A percentile compares a stretch with the other conserved stretches of the same genome.
phyloP scores from a whole-genome alignment of 1,140 invertebrate species.

The Agrypnia vestita region DNA sequence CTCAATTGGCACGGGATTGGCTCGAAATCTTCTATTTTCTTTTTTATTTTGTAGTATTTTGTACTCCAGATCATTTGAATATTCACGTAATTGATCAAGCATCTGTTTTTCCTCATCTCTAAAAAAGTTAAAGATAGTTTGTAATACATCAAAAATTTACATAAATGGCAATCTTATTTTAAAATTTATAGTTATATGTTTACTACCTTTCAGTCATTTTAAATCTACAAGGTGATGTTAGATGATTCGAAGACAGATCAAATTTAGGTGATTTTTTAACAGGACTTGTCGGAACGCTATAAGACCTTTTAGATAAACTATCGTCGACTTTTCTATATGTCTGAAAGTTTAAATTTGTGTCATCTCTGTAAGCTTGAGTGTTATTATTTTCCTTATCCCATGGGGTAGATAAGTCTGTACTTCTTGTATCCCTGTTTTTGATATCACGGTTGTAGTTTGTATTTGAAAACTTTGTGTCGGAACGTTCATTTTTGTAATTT shows the following conservation, averaged over 20 bases:
- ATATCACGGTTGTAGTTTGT: neutral
- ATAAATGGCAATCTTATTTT: neutral
- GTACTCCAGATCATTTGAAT: constrained; percentile 67
- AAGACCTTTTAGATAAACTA: constrained; percentile 63
- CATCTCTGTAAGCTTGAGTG: constrained; percentile 46
- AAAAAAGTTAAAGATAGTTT: constrained; percentile 56
- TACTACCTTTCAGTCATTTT: constrained; percentile 81
- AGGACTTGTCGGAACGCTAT: constrained; percentile 75
- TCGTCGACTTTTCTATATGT: constrained; percentile 60
- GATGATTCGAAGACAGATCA: constrained; percentile 64
- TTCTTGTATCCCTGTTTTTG: neutral
- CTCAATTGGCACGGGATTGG: constrained; percentile 79
- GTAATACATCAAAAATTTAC: neutral
- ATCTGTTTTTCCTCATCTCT: constrained; percentile 79
- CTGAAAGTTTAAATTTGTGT: constrained; percentile 54
- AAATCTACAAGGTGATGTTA: constrained; percentile 79
- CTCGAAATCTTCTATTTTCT: constrained; percentile 71
- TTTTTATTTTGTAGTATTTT: constrained; percentile 70
- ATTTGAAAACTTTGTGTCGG: neutral
- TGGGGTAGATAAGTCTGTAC: neutral
- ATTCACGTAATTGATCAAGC: constrained; percentile 69
- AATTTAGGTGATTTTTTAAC: constrained; percentile 63
- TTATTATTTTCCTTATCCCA: constrained; percentile 63
- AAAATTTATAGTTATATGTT: neutral
- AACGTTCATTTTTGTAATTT: neutral